These are phyloP conservation scores for Cavia porcellus DNA, from an alignment of 2,113 vertebrate species.

Conservation along the genomic window DNA sequence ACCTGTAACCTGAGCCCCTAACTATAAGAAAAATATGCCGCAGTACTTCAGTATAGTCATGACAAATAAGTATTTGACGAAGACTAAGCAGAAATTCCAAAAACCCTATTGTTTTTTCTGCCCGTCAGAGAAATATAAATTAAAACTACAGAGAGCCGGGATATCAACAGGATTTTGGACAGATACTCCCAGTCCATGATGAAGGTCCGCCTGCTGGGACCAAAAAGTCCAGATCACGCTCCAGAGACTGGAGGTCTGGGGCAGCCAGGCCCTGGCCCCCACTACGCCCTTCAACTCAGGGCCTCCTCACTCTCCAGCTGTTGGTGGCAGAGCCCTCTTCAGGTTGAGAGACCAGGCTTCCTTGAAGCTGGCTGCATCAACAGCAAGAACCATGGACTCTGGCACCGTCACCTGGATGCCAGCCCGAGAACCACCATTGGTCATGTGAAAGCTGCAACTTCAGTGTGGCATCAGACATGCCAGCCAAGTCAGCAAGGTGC, in stretches of 20 bases:
- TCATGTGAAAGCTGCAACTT: slow-evolving; percentile 89
- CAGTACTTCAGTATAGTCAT: not conserved
- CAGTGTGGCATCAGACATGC: slow-evolving; percentile 92
- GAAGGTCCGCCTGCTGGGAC: slow-evolving; percentile 92
- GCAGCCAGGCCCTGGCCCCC: slow-evolving; percentile 91
- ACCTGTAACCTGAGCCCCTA: not conserved
- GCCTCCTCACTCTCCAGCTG: slow-evolving; percentile 96
- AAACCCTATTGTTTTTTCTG: not conserved
- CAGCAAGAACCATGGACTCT: slow-evolving; percentile 93
- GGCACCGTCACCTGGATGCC: slow-evolving; percentile 93
- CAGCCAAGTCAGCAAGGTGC: slow-evolving; percentile 92
- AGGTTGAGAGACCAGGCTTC: slow-evolving; percentile 92
- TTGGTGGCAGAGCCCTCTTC: slow-evolving; percentile 94
- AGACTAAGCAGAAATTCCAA: not conserved
- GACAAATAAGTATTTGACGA: not conserved
- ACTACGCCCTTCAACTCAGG: slow-evolving; percentile 91
- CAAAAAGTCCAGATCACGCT: slow-evolving; percentile 94
- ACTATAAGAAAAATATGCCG: not conserved
- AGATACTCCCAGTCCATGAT: slow-evolving; percentile 88
- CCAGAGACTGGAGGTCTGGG: slow-evolving; percentile 91
- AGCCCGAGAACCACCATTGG: slow-evolving; percentile 91
- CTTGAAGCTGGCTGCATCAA: slow-evolving; percentile 92
- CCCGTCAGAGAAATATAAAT: not conserved
- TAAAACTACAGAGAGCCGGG: not conserved
- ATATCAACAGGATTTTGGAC: slow-evolving; percentile 88